Percentiles rank a stretch among this genome's conserved stretches.
phyloP scores from a whole-genome alignment of 2,888 invertebrate species.

The Uloborus plumipes region DNA sequence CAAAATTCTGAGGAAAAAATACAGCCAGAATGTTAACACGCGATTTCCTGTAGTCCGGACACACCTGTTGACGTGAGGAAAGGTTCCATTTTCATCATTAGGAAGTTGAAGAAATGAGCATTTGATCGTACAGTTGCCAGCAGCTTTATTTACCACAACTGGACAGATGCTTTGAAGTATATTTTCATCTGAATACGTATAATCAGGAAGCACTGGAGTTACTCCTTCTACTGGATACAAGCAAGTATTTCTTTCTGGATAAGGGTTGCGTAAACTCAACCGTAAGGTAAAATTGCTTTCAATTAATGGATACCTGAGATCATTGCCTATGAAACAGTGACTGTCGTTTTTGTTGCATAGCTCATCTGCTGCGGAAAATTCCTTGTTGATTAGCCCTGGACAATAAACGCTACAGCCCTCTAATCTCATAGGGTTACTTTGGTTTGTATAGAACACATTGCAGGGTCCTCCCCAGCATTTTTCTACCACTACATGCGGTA shows the following conservation, averaged over 20 bases:
- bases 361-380: conserved; percentile 11
- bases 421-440: conserved; percentile 42
- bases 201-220: background rate
- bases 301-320: conserved; percentile 29
- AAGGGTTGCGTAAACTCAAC: conserved; percentile 37
- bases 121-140: conserved; percentile 47
- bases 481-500: conserved; percentile 54
- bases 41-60: conserved; percentile 47
- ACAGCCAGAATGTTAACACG: conserved; percentile 81
- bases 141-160: conserved; percentile 25
- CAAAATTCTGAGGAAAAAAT: conserved; percentile 83
- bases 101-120: conserved; percentile 54
- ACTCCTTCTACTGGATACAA: conserved; percentile 46
- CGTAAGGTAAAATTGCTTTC: conserved; percentile 43
- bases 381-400: conserved; percentile 29
- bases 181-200: conserved; percentile 15
- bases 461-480: conserved; percentile 60
- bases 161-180: conserved; percentile 31
- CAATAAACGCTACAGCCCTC: conserved; percentile 49
- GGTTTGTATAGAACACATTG: conserved; percentile 51
- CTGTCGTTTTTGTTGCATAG: conserved; percentile 28
- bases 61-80: conserved; percentile 53
- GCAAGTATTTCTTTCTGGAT: conserved; percentile 48
- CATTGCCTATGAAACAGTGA: conserved; percentile 37
- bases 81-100: conserved; percentile 54